phyloP scores from a whole-genome alignment of 2,113 vertebrate species.

The Triplophysa tibetana region DNA sequence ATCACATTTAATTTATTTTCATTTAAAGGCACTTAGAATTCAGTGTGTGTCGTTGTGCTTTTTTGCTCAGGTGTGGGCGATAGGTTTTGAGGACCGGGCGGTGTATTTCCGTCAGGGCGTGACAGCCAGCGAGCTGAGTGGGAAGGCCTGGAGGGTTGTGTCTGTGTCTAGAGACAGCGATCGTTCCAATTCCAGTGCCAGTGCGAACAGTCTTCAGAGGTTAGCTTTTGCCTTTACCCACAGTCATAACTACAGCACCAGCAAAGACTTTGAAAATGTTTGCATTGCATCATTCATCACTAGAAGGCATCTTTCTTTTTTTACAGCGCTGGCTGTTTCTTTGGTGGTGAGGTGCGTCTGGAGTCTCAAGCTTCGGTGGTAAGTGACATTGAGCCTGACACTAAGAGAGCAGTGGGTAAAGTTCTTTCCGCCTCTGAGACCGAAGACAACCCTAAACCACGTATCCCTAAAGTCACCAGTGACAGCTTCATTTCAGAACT shows the following conservation, averaged over 20 bases:
- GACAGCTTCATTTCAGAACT: conserved; percentile 81
- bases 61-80: conserved; percentile 84
- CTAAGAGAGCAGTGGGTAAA: conserved; percentile 57
- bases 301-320: not conserved
- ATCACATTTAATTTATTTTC: not conserved
- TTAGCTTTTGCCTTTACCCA: conserved; percentile 52
- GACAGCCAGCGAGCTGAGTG: conserved; percentile 89
- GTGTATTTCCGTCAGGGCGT: conserved; percentile 92
- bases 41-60: not conserved
- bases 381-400: conserved; percentile 79
- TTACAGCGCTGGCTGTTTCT: conserved; percentile 91
- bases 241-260: not conserved
- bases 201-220: conserved; percentile 87
- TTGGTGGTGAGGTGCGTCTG: conserved; percentile 85
- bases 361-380: conserved; percentile 66
- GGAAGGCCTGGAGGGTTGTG: conserved; percentile 91
- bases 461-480: conserved; percentile 78
- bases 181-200: conserved; percentile 82
- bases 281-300: not conserved
- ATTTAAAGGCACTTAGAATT: not conserved
- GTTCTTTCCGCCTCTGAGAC: conserved; percentile 37
- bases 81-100: conserved; percentile 81
- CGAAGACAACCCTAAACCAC: conserved; percentile 55
- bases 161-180: conserved; percentile 79
- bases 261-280: not conserved